phyloP scores from a whole-genome alignment of 1,140 invertebrate genomes.

The Drosophila rhopaloa region DNA sequence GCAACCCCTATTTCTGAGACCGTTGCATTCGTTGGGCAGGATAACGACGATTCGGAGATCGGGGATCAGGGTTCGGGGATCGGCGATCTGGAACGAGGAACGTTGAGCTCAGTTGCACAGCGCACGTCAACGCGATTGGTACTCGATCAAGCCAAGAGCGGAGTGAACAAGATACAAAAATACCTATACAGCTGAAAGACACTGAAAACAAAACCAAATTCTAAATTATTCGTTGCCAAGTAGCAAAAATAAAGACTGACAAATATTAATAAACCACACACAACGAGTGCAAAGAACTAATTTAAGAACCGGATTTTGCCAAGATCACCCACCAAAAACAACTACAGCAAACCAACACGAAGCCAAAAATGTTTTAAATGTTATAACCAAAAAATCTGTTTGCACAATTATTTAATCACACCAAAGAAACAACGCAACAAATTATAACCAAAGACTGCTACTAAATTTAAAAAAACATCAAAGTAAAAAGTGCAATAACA shows the following conservation, averaged over 20 bases:
- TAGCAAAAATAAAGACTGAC: constrained; percentile 23
- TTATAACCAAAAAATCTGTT: constrained; percentile 36
- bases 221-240: constrained; percentile 26
- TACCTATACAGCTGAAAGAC: constrained; percentile 8
- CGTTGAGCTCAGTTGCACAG: constrained; percentile 74
- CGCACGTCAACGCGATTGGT: constrained; percentile 67
- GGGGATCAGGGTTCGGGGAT: constrained; percentile 43
- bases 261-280: constrained; percentile 27
- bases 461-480: constrained; percentile 19
- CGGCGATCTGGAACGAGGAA: constrained; percentile 74
- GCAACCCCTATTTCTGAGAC: constrained; percentile 60
- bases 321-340: constrained; percentile 35
- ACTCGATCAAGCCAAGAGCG: constrained; percentile 30
- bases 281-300: constrained; percentile 70
- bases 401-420: constrained; percentile 44
- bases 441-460: constrained; percentile 58
- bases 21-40: constrained; percentile 59
- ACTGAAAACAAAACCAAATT: constrained; percentile 23
- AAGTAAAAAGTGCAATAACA: constrained; percentile 60
- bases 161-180: constrained; percentile 23
- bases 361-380: constrained; percentile 59
- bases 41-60: constrained; percentile 57
- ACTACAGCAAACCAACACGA: constrained; percentile 13
- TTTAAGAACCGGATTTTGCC: constrained; percentile 73
- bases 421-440: constrained; percentile 51